Evolutionary conservation across 1,140 invertebrate species (phyloP), one percentile per base, ranked within the genome.

Genomic region (Arctopsyche grandis): DNA sequence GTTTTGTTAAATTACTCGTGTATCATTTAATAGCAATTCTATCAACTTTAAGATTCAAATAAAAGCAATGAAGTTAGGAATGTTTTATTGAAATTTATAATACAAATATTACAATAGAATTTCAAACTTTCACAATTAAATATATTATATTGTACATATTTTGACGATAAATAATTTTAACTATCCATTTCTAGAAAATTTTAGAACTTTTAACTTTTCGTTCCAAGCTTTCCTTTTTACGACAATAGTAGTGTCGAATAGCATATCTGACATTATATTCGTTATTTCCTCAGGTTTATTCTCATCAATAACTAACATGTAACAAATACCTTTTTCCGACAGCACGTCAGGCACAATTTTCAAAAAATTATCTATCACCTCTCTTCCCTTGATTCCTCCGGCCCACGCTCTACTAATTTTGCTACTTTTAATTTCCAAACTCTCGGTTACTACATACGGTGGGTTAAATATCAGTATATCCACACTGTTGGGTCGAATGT

Each of bases 381-480:
- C 87, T 79, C 96, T 88, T 1, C 97, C 97, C 83, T 92, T 89
- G 9, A 84, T 69, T 0, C 97, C 96, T 46, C 97, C 97, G 29
- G 96, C 96, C 96, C 96, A 98, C 44, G 95, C 90, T 81, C 90
- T 91, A 44, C 88, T 89, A 44, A 95, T 90, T 66, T 90, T 89
- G 44, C 78, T 83, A 0, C 84, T 85, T n/a, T 81, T 80, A 82
- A 95, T 91, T 88, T 97, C 95, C 43, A 90, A 84, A 58, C 91
- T 87, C 14, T 92, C 91, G 9, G 98, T 99, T 0, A 96, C 93
- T 58, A 99, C 98, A 90, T 99, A 99, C 0, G 98, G 98, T 0
- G 98, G 98, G 91, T 99, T 99, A 83, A 99, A 99, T 69, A 99
- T 83, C 70, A 99, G 87, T 21, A 99, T 77, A 91, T 99, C 98